Conservation (phyloP, 2,113 vertebrate species). For the Motacilla tschutschensis region DNA sequence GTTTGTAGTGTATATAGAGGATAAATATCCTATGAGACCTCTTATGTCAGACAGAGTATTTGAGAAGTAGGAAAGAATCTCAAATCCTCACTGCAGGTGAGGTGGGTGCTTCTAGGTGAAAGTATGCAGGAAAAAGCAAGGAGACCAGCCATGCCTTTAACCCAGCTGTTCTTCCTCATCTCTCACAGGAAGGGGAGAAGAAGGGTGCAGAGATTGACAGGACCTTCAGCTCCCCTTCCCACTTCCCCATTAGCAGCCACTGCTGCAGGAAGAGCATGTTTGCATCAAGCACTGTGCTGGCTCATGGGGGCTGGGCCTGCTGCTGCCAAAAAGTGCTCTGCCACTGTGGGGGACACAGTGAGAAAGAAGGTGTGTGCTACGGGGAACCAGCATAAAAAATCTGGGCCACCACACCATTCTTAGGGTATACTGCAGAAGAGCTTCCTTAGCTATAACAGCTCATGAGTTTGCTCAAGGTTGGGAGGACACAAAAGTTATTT, state of each 20-base stretch:
- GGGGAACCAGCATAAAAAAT: accelerated
- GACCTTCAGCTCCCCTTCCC: background rate
- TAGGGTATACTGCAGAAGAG: too few relatives aligned
- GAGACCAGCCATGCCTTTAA: background rate
- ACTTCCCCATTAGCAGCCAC: background rate
- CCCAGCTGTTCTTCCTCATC: background rate
- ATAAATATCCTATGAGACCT: background rate
- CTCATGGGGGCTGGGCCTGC: background rate
- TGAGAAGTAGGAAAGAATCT: background rate
- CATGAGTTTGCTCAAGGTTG: background rate
- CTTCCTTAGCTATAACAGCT: background rate
- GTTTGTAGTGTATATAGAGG: background rate
- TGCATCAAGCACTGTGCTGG: background rate
- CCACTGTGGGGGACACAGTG: accelerated
- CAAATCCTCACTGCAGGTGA: background rate
- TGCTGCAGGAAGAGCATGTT: background rate
- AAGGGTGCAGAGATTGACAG: background rate
- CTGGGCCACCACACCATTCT: background rate
- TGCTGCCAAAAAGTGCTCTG: accelerated
- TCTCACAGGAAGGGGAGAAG: background rate
- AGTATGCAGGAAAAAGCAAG: background rate
- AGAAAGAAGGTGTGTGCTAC: accelerated
- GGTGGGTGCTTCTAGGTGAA: background rate
- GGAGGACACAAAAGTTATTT: background rate
- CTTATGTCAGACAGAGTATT: background rate